phyloP scores from a whole-genome alignment of 2,888 invertebrate species.

The Pyralis farinalis region DNA sequence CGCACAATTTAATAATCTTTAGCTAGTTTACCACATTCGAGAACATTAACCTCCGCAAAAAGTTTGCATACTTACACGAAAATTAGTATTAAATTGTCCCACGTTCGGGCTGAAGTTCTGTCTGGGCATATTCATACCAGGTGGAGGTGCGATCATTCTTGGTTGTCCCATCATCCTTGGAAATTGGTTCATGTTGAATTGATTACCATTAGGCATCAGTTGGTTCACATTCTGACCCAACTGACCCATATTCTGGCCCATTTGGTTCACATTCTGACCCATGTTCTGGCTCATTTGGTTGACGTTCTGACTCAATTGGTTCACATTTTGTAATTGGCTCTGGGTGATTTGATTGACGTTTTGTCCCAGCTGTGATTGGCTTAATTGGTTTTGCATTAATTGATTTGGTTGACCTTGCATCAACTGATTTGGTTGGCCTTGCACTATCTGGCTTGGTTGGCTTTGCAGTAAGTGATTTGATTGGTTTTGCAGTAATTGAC shows the following conservation, averaged over 20 bases:
- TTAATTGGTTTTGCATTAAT: constrained; percentile 26
- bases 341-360: constrained; percentile 34
- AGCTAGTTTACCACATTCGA: no score
- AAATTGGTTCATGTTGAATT: constrained; percentile 57
- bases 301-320: constrained; percentile 27
- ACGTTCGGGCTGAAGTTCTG: constrained; percentile 62
- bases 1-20: no score
- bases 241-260: constrained; percentile 23
- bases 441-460: no score
- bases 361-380: constrained; percentile 32
- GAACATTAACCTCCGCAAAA: no score
- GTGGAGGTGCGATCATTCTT: constrained; percentile 62
- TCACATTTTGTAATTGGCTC: constrained; percentile 18
- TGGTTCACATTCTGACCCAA: constrained; percentile 25
- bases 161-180: constrained; percentile 60
- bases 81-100: constrained; percentile 59
- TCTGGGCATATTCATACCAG: constrained; percentile 59
- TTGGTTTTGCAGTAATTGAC: constrained; percentile 19
- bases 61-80: constrained; percentile 73
- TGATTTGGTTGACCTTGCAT: constrained; percentile 22
- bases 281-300: constrained; percentile 41
- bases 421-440: no score
- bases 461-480: constrained; percentile 13
- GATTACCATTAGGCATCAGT: constrained; percentile 54
- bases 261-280: constrained; percentile 26